phyloP scores from a whole-genome alignment of 2,113 vertebrate genomes.

The Scomber colias region DNA sequence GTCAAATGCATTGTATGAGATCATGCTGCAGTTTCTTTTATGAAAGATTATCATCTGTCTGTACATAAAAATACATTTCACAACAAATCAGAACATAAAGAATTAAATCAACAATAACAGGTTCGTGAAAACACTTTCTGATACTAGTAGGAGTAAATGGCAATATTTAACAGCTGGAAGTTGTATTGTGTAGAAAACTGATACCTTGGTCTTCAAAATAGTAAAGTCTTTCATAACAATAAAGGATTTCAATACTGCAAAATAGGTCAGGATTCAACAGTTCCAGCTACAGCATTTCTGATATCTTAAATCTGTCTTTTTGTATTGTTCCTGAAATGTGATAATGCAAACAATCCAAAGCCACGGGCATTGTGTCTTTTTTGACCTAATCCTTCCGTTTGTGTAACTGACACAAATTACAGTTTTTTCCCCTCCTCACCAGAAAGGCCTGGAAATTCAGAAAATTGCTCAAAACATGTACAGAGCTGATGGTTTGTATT shows the following conservation, averaged over 20 bases:
- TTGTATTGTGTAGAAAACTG: neutral
- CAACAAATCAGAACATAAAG: neutral
- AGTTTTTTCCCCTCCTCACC: neutral
- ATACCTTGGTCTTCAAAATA: neutral
- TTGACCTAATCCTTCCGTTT: neutral
- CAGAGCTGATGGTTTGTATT: neutral
- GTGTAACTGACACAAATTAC: neutral
- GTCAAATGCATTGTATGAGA: conserved; percentile 11
- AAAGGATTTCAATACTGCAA: neutral
- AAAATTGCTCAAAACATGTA: neutral
- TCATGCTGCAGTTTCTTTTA: neutral
- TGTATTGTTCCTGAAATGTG: too few species aligned
- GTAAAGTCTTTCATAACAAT: neutral
- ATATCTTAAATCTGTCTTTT: too few species aligned
- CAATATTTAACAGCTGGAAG: neutral
- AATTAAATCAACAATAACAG: neutral
- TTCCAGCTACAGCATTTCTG: too few species aligned
- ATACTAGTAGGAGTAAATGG: neutral
- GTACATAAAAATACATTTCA: neutral
- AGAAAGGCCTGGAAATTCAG: neutral
- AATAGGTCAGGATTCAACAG: neutral
- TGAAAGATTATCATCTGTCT: neutral
- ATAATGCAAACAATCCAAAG: neutral
- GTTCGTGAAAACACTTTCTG: neutral
- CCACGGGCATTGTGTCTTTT: neutral